Conservation (phyloP, 2,113 vertebrate species). For the Ammodytes marinus region DNA sequence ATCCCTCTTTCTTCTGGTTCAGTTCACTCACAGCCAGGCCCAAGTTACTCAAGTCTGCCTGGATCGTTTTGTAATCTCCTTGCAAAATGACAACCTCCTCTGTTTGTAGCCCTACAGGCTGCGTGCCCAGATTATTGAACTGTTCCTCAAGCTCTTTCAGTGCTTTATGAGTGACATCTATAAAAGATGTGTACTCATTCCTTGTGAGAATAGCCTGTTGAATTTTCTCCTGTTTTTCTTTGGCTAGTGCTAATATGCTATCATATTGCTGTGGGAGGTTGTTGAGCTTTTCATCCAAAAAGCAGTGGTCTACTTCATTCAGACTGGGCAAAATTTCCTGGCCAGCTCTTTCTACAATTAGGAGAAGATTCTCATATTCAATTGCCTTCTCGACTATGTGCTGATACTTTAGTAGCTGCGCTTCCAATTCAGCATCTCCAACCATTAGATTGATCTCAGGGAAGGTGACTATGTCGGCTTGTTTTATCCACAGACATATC, state of each 20-base stretch:
- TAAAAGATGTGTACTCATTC: conserved; percentile 92
- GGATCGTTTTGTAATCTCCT: conserved; percentile 85
- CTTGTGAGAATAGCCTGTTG: conserved; percentile 91
- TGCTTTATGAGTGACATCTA: conserved; percentile 86
- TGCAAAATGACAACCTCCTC: conserved; percentile 88
- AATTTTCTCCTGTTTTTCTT: conserved; percentile 92
- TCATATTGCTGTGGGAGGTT: conserved; percentile 93
- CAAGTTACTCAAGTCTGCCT: conserved; percentile 84
- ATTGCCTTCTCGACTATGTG: conserved; percentile 93
- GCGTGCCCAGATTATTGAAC: conserved; percentile 85
- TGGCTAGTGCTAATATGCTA: conserved; percentile 88
- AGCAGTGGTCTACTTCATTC: conserved; percentile 94
- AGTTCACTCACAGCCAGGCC: conserved; percentile 90
- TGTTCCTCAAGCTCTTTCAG: conserved; percentile 90
- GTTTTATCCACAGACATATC: conserved; percentile 94
- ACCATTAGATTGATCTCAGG: conserved; percentile 95
- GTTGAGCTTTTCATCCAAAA: conserved; percentile 93
- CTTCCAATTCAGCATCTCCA: conserved; percentile 86
- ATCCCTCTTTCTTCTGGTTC: conserved; percentile 95
- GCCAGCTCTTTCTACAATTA: conserved; percentile 91
- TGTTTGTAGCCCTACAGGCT: conserved; percentile 81
- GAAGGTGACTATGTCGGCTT: conserved; percentile 94
- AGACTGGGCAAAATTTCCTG: conserved; percentile 93
- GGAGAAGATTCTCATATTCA: conserved; percentile 95
- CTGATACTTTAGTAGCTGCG: conserved; percentile 90